Base-by-base conservation (phyloP, 2,888 invertebrate genomes). In the Macaria liturata region DNA sequence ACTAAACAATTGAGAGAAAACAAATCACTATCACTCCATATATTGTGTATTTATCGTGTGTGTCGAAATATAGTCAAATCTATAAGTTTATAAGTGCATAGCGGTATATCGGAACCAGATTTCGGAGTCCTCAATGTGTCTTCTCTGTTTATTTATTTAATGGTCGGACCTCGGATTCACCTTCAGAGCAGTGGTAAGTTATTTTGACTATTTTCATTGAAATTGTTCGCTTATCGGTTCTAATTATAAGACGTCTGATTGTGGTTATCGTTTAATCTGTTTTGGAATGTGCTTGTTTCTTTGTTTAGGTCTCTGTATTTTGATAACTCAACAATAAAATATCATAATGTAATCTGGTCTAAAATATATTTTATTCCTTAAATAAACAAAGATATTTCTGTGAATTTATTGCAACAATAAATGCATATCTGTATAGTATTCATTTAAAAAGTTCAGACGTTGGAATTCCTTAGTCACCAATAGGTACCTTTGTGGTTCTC, bases 101-200 rank as follows among this genome's bases (percentile, higher is more conserved):
- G 85, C 84, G 85, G 84, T 84, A 82, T 75, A 72, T 67, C 75
- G 71, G 72, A 87, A 86, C 86, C 80, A 78, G 86, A 85, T 84
- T 84, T 80, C 67, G 71, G 78, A 20, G 74, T 74, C 72, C 72
- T 73, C 75, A 67, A 74, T 79, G 69, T 74, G 72, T 77, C 76
- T 67, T 76, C 73, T 76, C 72, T 73, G 74, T 76, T 73, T 79
- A 72, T 81, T 78, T 78, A 69, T 75, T 75, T 69, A 69, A 62
- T 65, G 64, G n/a, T 66, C 57, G 49, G 62, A 61, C 66, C 62
- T 61, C 68, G 66, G 62, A 64, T 64, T 54, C 59, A 66, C 55
- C 61, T 68, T 44, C 65, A 68, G 34, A 64, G 63, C 49, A 59
- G 59, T 64, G 76, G 81, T 80, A 71, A 76, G 76, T 60, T 53